Percentiles rank a stretch among this genome's conserved stretches.
phyloP scores from a whole-genome alignment of 2,888 invertebrate species.

The Chaetogeoica ovagalla region DNA sequence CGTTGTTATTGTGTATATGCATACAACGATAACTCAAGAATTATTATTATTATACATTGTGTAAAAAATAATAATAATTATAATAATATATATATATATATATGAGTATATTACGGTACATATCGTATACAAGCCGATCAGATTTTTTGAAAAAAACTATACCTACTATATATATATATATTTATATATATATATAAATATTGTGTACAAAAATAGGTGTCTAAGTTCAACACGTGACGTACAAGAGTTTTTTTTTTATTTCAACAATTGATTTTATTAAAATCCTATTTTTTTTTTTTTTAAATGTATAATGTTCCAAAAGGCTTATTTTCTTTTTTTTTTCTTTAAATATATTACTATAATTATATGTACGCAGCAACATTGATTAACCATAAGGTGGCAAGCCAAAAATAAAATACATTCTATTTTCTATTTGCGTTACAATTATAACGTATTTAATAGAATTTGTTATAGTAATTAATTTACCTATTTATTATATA shows the following conservation, averaged over 20 bases:
- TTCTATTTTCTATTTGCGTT: conserved; percentile 10
- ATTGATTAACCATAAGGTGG: conserved; percentile 26
- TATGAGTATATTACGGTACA: not conserved
- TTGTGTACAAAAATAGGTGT: conserved; percentile 47
- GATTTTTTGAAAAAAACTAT: conserved; percentile 21
- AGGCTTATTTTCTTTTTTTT: not conserved
- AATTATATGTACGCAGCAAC: not conserved
- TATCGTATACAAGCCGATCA: conserved; percentile 1
- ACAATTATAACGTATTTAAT: conserved; percentile 14
- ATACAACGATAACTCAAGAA: no score
- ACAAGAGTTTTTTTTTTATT: conserved; percentile 34
- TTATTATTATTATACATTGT: no score
- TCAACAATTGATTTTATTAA: not conserved
- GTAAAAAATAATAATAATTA: no score
- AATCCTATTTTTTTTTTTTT: no score
- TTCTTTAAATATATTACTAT: not conserved
- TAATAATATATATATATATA: no score
- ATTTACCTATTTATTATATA: no score
- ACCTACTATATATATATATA: conserved; percentile 19
- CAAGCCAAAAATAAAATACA: conserved; percentile 31
- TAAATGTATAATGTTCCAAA: not conserved
- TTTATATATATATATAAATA: no score
- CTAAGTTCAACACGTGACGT: conserved; percentile 42
- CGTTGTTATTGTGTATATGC: not conserved
- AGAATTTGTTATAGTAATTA: not conserved